A percentile compares a stretch with the other conserved stretches of the same genome.
Conservation (phyloP, 2,888 invertebrate genomes). For the Tetragnatha montana region DNA sequence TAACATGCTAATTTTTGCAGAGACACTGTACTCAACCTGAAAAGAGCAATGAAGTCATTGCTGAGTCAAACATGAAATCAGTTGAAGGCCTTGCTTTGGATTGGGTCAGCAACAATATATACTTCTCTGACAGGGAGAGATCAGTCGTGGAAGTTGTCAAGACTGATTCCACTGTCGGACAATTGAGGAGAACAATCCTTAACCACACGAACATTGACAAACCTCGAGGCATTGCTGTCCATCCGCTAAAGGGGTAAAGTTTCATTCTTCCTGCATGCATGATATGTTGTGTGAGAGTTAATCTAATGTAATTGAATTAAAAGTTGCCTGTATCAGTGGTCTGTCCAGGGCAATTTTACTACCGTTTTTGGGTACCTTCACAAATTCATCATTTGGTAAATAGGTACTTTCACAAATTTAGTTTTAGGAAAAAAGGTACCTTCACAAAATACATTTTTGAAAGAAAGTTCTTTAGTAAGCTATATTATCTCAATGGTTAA, state of each 20-base stretch:
- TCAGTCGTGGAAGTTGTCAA: constrained; percentile 89
- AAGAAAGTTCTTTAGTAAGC: too few species aligned
- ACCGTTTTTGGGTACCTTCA: too few species aligned
- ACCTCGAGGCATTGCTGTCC: constrained; percentile 88
- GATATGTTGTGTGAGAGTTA: not conserved
- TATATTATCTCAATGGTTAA: too few species aligned
- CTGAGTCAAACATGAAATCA: constrained; percentile 83
- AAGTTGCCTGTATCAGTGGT: too few species aligned
- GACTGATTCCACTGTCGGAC: constrained; percentile 80
- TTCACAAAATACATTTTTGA: too few species aligned
- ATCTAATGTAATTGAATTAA: too few species aligned
- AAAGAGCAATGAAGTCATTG: constrained; percentile 81
- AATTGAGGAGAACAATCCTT: constrained; percentile 87
- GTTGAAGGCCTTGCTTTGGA: constrained; percentile 93
- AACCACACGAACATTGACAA: constrained; percentile 82
- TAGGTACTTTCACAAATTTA: too few species aligned
- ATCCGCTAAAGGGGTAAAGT: constrained; percentile 84
- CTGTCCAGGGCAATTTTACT: too few species aligned
- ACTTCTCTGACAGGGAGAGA: constrained; percentile 89
- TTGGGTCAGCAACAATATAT: constrained; percentile 90
- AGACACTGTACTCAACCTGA: constrained; percentile 75
- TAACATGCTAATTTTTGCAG: constrained; percentile 72
- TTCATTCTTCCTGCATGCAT: not conserved
- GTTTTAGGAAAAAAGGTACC: too few species aligned
- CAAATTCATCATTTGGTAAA: too few species aligned